Conservation (phyloP, 2,888 invertebrate genomes). For the Stenodera caucasica region DNA sequence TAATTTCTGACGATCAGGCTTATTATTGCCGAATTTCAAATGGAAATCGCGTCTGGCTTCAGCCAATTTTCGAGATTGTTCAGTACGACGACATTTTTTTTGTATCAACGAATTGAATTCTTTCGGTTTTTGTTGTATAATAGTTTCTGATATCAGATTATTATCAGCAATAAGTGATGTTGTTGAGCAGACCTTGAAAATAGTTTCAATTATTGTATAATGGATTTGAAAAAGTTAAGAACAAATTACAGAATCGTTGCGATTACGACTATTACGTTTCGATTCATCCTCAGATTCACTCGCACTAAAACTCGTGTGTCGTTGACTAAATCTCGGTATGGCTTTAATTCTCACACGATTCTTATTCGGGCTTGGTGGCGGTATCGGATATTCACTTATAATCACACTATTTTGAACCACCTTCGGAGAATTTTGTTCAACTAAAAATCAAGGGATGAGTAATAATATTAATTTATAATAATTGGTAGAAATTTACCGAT, state of each 20-base stretch:
- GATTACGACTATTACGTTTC: conserved; percentile 49
- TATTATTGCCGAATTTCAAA: conserved; percentile 57
- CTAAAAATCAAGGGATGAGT: no score
- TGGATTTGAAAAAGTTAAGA: not conserved
- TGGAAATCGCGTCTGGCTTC: conserved; percentile 61
- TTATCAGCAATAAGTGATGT: conserved; percentile 37
- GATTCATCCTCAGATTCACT: conserved; percentile 71
- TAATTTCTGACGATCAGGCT: conserved; percentile 67
- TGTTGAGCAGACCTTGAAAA: conserved; percentile 46
- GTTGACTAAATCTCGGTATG: conserved; percentile 67
- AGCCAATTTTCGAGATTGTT: conserved; percentile 59
- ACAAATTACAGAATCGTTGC: conserved; percentile 51
- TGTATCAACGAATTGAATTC: conserved; percentile 39
- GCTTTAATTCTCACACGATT: conserved; percentile 70
- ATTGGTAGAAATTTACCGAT: not conserved
- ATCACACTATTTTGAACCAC: not conserved
- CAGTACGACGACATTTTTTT: conserved; percentile 51
- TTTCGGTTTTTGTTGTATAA: conserved; percentile 30
- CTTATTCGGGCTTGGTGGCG: conserved; percentile 63
- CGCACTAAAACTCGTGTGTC: conserved; percentile 63
- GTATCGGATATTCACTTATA: conserved; percentile 45
- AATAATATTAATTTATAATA: not conserved
- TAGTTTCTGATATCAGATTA: conserved; percentile 29
- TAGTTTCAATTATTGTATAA: not conserved
- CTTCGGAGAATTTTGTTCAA: no score